Conservation (phyloP, 2,888 invertebrate species). For the Eilema caniola region DNA sequence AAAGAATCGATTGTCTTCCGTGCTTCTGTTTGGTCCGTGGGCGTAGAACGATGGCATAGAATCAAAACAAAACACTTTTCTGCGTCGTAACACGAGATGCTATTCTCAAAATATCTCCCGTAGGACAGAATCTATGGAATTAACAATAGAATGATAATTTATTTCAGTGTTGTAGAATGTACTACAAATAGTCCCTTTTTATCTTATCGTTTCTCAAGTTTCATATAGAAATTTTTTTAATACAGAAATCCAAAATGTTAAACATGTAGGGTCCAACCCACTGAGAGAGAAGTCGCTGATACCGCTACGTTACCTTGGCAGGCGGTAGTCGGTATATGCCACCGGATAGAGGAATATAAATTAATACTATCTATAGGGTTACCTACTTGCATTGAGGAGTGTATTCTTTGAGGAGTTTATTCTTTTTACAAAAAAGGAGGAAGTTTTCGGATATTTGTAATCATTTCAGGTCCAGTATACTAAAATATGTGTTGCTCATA, state of each 20-base stretch:
- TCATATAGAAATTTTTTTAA: not conserved
- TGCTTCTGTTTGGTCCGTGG: conserved; percentile 33
- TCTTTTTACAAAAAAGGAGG: too few relatives aligned
- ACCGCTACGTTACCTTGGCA: not conserved
- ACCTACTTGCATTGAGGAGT: not conserved
- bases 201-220: not conserved
- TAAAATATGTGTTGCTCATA: not conserved
- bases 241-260: not conserved
- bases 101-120: conserved; percentile 33
- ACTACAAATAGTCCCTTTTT: not conserved
- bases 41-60: conserved; percentile 35
- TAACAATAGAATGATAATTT: not conserved
- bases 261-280: not conserved
- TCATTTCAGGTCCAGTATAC: not conserved
- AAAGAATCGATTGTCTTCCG: conserved; percentile 63
- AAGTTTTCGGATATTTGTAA: too few relatives aligned
- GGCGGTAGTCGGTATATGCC: not conserved
- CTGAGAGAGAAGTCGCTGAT: not conserved
- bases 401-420: too few relatives aligned
- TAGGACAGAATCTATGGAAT: conserved; percentile 17
- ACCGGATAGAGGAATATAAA: not conserved
- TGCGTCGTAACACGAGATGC: conserved; percentile 42
- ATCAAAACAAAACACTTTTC: conserved; percentile 38
- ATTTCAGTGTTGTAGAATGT: conserved; percentile 4
- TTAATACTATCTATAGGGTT: not conserved